Evolutionary conservation across 53 echinoderm and acorn worm genomes (phyloP).

Genomic region (Actinopyga echinites): DNA sequence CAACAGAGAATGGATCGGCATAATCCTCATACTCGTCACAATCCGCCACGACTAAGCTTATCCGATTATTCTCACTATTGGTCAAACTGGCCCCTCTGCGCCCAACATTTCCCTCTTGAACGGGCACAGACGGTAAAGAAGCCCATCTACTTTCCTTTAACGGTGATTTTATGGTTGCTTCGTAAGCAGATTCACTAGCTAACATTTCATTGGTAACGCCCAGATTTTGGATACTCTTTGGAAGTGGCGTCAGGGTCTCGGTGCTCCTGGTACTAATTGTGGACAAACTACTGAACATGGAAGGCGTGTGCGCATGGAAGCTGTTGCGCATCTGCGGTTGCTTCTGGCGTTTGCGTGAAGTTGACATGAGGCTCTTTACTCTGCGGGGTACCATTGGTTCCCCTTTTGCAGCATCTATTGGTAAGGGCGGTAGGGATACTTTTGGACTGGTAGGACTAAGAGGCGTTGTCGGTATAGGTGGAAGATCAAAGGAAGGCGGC

Average conservation of each 20-base stretch:
- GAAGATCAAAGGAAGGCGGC: slow-evolving; percentile 11
- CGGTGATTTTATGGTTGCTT: slow-evolving; percentile 26
- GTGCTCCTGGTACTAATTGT: slow-evolving; percentile 23
- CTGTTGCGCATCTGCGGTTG: slow-evolving; percentile 21
- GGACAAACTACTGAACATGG: slow-evolving; percentile 32
- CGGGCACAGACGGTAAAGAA: slow-evolving; percentile 33
- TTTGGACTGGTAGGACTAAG: neutral
- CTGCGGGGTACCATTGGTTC: slow-evolving; percentile 35
- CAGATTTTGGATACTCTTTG: slow-evolving; percentile 34
- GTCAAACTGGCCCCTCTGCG: neutral
- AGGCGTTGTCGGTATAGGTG: slow-evolving; percentile 18
- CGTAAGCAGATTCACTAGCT: slow-evolving; percentile 23
- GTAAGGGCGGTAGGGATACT: slow-evolving; percentile 28
- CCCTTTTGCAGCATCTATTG: neutral
- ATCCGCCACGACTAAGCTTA: slow-evolving; percentile 26
- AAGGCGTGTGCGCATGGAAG: slow-evolving; percentile 18
- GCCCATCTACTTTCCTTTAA: slow-evolving; percentile 12
- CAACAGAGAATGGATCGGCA: slow-evolving; percentile 12
- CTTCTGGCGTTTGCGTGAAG: slow-evolving; percentile 10
- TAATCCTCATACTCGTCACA: slow-evolving; percentile 40
- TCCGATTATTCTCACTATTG: neutral
- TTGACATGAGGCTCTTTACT: slow-evolving; percentile 39
- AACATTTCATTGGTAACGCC: slow-evolving; percentile 43
- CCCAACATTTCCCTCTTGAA: neutral
- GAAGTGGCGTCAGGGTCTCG: slow-evolving; percentile 34